A percentile compares a stretch with the other conserved stretches of the same genome.
phyloP scores from a whole-genome alignment of 2,888 invertebrate species.

The Athrips mouffetella region DNA sequence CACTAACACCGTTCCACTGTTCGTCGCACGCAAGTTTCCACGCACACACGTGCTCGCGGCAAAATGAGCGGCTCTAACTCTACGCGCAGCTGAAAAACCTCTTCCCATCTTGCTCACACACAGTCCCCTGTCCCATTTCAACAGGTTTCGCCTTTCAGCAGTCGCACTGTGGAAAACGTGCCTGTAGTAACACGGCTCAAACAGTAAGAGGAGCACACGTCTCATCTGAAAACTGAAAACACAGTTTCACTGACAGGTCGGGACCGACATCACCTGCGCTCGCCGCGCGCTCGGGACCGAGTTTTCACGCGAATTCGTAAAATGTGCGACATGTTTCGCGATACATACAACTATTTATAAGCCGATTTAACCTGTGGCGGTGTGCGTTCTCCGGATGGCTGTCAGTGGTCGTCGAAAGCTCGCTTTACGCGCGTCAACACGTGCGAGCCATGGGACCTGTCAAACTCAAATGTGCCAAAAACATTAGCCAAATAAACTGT shows the following conservation, averaged over 20 bases:
- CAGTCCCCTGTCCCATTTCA: constrained; percentile 70
- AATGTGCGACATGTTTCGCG: constrained; percentile 47
- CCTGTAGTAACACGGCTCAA: constrained; percentile 74
- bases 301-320: constrained; percentile 48
- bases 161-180: constrained; percentile 70
- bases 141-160: constrained; percentile 77
- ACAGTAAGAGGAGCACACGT: constrained; percentile 70
- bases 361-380: constrained; percentile 50
- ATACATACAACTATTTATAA: constrained; percentile 70
- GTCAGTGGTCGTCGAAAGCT: constrained; percentile 46
- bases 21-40: constrained; percentile 69
- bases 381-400: constrained; percentile 53
- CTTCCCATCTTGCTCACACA: constrained; percentile 50
- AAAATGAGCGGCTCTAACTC: constrained; percentile 71
- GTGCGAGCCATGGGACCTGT: constrained; percentile 49
- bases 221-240: constrained; percentile 65
- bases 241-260: constrained; percentile 73
- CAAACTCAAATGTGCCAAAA: constrained; percentile 62
- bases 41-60: constrained; percentile 63
- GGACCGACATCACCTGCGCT: constrained; percentile 65
- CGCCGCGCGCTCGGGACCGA: constrained; percentile 48
- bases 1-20: constrained; percentile 64
- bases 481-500: constrained; percentile 47
- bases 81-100: constrained; percentile 37
- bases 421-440: constrained; percentile 47